Evolutionary conservation across 2,113 vertebrate species (phyloP), one percentile per base, ranked within the genome.

Genomic region (Paralichthys olivaceus): DNA sequence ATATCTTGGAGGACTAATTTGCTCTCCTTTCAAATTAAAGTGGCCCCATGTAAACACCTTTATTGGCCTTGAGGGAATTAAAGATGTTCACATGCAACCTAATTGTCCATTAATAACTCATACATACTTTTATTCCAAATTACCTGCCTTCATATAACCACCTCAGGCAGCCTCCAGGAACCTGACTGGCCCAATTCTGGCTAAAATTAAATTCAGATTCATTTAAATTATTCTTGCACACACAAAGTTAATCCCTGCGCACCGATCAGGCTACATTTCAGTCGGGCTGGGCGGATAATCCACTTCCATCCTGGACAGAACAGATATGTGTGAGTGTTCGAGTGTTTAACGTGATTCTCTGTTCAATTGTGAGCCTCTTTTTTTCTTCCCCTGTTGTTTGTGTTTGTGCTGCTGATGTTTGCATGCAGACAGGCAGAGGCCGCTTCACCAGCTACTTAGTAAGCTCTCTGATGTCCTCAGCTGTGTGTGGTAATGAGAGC

Each of bases 391-490:
- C 72, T 17, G 25, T 47, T 61, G 26, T 25, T 32, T 70, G 56
- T 81, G 67, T 81, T 15, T 55, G 43, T 74, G 57, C 66, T 67
- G 60, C 58, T 67, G 74, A 72, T 60, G 75, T 85, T 77, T 88
- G 65, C 65, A 62, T 22, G 72, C 78, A 70, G 28, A 60, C 62
- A 57, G 70, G 69, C 43, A 69, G 68, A 68, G 15, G 62, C 54
- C 45, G 72, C 53, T 80, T 80, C 49, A 78, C 56, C 14, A 73
- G 75, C 67, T 73, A 77, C 82, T 82, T 69, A 57, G 65, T 58
- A 53, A 75, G 75, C 62, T 69, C 85, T 81, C 82, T 78, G 70
- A 83, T 87, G 88, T 81, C 77, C 80, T 87, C 83, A 58, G 70
- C 72, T 71, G 63, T 77, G 77, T 83, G 75, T 49, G 76, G 69